Conservation (phyloP, 92 coral and sea anemone genomes). For the Heteractis magnifica region DNA sequence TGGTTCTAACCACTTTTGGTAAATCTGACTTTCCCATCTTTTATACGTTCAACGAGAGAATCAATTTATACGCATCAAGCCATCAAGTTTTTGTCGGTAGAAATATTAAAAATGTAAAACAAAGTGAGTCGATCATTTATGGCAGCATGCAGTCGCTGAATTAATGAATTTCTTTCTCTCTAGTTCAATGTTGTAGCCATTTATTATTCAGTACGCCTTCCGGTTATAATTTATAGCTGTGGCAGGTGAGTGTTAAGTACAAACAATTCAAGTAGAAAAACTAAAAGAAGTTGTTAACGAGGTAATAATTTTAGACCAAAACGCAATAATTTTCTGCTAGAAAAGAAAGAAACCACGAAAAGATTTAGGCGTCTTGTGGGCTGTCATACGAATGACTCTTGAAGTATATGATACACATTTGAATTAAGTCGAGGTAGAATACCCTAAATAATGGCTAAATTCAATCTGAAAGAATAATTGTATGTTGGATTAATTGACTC, state of each 20-base stretch:
- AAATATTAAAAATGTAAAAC: not conserved
- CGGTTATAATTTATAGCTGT: not conserved
- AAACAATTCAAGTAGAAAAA: not conserved
- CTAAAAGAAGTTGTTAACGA: not conserved
- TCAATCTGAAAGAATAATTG: too few species aligned
- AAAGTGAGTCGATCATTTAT: not conserved
- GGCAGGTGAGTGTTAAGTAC: not conserved
- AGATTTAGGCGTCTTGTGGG: not conserved
- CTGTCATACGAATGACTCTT: too few species aligned
- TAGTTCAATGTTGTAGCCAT: not conserved
- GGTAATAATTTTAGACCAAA: not conserved
- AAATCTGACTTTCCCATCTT: conserved; percentile 3
- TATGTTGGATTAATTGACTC: too few species aligned
- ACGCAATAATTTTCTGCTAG: not conserved
- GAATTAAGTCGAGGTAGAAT: too few species aligned
- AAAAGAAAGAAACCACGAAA: not conserved
- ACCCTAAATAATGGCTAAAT: too few species aligned
- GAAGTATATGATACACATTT: too few species aligned
- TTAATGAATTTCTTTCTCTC: not conserved
- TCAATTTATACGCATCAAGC: not conserved
- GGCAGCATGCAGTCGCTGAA: not conserved
- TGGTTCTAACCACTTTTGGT: conserved; percentile 10
- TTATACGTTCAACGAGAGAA: not conserved
- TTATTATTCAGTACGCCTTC: not conserved
- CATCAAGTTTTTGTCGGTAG: not conserved